Base-by-base conservation (phyloP, 2,797 vertebrate genomes). In the Sebastes flavidus region DNA sequence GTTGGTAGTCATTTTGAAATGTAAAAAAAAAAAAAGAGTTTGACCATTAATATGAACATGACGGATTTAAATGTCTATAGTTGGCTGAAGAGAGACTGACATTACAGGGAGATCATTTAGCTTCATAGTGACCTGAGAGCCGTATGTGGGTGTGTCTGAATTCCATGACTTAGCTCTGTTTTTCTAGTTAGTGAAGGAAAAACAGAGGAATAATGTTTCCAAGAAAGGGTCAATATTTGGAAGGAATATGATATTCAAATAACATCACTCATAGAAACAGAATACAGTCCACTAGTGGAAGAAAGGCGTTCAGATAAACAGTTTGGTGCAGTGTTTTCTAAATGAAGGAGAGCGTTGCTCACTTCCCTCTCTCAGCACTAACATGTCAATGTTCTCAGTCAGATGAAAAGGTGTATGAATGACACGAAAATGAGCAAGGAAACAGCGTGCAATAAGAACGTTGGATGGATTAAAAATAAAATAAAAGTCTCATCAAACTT, bases 131-230 rank as follows among this genome's bases (percentile, higher is more conserved):
- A 52, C 49, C 49, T n/a, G 49, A 52, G 65, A 58, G 63, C 54
- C 30, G 52, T 61, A 36, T 60, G 79, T 82, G 86, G 91, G 91
- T 79, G 88, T 84, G 79, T 78, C 72, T 81, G 80, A 76, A 82
- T 84, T 87, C 79, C 86, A 80, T 32, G 13, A 60, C 68, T 69
- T 52, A 34, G 32, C 70, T 83, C 82, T 83, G 78, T 74, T 80
- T 83, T 77, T 72, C 22, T 25, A 69, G 42, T 55, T 32, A 32
- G 65, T 10, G 22, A 63, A 77, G 42, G 52, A 72, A 72, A 85
- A 86, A 79, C 68, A 84, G 6, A n/a, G 58, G 61, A 46, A 80
- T 77, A 68, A 36, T 55, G 77, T 58, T 72, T 77, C 60, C 55
- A 73, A 72, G 76, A 54, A 65, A 74, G 29, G 34, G 78, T 76